These are phyloP conservation scores for Tachysurus vachellii DNA, from an alignment of 2,113 vertebrate species.

Conservation along the genomic window DNA sequence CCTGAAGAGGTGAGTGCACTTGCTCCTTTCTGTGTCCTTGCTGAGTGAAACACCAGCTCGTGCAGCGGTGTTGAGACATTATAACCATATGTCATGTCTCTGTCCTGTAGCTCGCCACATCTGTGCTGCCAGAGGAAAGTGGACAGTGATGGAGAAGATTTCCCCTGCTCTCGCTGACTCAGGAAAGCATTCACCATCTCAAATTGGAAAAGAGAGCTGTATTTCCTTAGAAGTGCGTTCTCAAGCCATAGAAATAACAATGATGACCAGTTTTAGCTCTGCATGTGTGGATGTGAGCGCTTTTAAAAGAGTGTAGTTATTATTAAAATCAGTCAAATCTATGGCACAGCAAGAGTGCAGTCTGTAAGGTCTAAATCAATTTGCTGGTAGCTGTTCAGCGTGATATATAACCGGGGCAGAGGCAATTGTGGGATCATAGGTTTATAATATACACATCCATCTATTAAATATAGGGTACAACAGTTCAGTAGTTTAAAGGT, in stretches of 20 bases:
- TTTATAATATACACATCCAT: conserved; percentile 41
- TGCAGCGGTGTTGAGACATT: conserved; percentile 14
- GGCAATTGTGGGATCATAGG: conserved; percentile 25
- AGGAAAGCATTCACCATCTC: background rate
- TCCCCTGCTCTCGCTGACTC: background rate
- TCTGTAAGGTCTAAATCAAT: conserved; percentile 15
- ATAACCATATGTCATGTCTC: conserved; percentile 37
- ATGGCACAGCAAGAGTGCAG: background rate
- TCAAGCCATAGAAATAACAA: background rate
- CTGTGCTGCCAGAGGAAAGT: conserved; percentile 31
- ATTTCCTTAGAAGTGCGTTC: background rate
- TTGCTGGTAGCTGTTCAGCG: conserved; percentile 1
- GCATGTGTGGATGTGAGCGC: background rate
- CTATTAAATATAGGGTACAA: conserved; percentile 17
- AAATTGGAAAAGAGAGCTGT: background rate
- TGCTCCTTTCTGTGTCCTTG: conserved; percentile 2
- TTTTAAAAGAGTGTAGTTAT: background rate
- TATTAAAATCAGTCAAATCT: conserved; percentile 4
- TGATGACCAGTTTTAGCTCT: background rate
- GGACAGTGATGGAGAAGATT: conserved; percentile 32
- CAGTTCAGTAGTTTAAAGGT: conserved; percentile 29
- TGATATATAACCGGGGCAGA: conserved; percentile 28
- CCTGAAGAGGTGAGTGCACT: background rate
- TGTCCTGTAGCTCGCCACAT: conserved; percentile 31
- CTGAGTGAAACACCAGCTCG: background rate